Evolutionary conservation across 2,113 vertebrate genomes (phyloP), one percentile per base, ranked within the genome.

Genomic region (Catharus bicknelli): DNA sequence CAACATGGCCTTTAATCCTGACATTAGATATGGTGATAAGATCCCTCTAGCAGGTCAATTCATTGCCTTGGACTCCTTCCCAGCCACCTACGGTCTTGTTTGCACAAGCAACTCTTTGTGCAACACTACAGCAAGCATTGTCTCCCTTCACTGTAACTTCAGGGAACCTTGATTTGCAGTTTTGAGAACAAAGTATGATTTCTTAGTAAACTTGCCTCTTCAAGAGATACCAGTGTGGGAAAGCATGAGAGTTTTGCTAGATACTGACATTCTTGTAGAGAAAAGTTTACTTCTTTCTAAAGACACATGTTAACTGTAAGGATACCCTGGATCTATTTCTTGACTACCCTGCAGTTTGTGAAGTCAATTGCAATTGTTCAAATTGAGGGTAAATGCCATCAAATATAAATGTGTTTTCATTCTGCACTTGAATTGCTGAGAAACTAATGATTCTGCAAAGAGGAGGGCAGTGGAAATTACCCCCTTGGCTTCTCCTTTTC

Each of bases 391-490:
- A 79, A 93, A 92, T 80, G 84, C 58, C 86, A 90, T 43, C 34
- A 88, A 50, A 78, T 58, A 83, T 23, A 90, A 94, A 86, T 43
- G 61, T n/a, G 66, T 85, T 87, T 92, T 92, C 83, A 92, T 87
- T 90, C 81, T 66, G 58, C 54, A 43, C 58, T 83, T 64, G 61
- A 78, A 92, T 62, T 90, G 74, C 43, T 0, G 4, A 90, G 62
- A 43, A 94, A 76, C 55, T 93, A 86, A 83, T 86, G 72, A 86
- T 53, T 82, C 85, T 63, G 42, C 66, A 57, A 90, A 86, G 81
- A 75, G 19, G 6, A 96, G 77, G 69, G 45, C 84, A 94, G 70
- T 69, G 66, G 47, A 95, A 96, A 95, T 94, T 89, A 90, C 50
- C 81, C 64, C 66, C 50, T 82, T 92, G 88, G 64, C 80, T 93